Evolutionary conservation across 2,888 invertebrate species (phyloP).

Genomic region (Criorhina ranunculi): DNA sequence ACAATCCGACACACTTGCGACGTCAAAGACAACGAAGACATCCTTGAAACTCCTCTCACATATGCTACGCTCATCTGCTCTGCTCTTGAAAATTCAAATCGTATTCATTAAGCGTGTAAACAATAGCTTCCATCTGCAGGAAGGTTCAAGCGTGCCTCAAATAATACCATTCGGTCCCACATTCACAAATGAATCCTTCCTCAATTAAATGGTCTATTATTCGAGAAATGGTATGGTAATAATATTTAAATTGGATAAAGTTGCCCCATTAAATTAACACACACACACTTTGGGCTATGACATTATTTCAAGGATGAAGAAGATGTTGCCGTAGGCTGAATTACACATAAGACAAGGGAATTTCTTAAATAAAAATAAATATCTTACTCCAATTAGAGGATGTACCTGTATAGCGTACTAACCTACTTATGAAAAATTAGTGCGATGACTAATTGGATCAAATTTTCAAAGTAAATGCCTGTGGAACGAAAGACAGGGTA

Average conservation of each 20-base stretch:
- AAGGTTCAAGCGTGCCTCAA: slow-evolving; percentile 27
- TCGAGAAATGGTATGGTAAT: slow-evolving; percentile 71
- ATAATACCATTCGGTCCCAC: slow-evolving; percentile 44
- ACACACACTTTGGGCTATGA: slow-evolving; percentile 32
- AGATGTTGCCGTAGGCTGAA: neutral
- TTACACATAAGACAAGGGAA: neutral
- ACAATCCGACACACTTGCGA: slow-evolving; percentile 55
- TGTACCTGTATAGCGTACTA: slow-evolving; percentile 41
- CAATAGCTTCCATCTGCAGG: slow-evolving; percentile 67
- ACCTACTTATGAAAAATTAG: slow-evolving; percentile 56
- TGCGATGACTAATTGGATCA: slow-evolving; percentile 69
- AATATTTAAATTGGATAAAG: slow-evolving; percentile 74
- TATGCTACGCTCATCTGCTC: slow-evolving; percentile 29
- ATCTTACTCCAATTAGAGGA: slow-evolving; percentile 34
- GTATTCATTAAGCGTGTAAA: slow-evolving; percentile 77
- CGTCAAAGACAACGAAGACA: slow-evolving; percentile 10
- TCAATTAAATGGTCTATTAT: slow-evolving; percentile 76
- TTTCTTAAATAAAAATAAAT: slow-evolving; percentile 11
- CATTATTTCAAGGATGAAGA: slow-evolving; percentile 46
- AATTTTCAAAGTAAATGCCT: slow-evolving; percentile 48
- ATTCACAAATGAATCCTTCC: slow-evolving; percentile 64
- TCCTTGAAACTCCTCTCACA: slow-evolving; percentile 18
- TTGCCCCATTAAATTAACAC: slow-evolving; percentile 60
- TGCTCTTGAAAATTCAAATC: slow-evolving; percentile 57
- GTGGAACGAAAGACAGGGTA: slow-evolving; percentile 4